A percentile compares a stretch with the other conserved stretches of the same genome.
Conservation (phyloP, 2,113 vertebrate species). For the Mirounga angustirostris region DNA sequence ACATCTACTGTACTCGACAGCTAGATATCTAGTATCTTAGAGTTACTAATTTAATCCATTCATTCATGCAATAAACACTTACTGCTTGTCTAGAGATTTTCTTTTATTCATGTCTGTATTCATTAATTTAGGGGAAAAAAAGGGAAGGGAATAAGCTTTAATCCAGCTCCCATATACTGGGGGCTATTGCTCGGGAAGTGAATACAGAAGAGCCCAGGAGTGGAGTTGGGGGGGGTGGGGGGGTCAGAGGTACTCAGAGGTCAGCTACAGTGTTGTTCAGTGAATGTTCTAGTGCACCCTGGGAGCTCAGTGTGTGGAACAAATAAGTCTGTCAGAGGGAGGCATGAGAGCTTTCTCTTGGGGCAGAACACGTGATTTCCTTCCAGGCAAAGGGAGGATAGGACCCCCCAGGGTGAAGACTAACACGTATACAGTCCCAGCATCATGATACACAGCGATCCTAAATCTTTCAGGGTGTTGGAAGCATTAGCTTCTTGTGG, state of each 20-base stretch:
- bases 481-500: fast-evolving
- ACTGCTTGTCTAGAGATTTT: background rate
- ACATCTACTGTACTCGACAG: background rate
- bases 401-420: too few relatives aligned
- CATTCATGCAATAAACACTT: background rate
- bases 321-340: background rate
- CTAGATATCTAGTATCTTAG: background rate
- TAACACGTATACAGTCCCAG: fast-evolving
- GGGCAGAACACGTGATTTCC: background rate
- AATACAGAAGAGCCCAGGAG: fast-evolving
- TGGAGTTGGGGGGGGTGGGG: fast-evolving
- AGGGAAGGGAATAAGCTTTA: background rate
- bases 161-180: fast-evolving
- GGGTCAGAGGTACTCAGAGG: background rate
- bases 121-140: background rate
- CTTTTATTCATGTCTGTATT: background rate
- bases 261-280: fast-evolving
- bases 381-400: background rate
- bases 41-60: background rate
- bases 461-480: fast-evolving
- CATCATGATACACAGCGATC: fast-evolving
- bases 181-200: too few relatives aligned
- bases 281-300: background rate
- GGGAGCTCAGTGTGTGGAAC: background rate
- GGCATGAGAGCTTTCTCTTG: background rate